Base-by-base conservation (phyloP, 2,888 invertebrate species). In the Pharmacophagus antenor region DNA sequence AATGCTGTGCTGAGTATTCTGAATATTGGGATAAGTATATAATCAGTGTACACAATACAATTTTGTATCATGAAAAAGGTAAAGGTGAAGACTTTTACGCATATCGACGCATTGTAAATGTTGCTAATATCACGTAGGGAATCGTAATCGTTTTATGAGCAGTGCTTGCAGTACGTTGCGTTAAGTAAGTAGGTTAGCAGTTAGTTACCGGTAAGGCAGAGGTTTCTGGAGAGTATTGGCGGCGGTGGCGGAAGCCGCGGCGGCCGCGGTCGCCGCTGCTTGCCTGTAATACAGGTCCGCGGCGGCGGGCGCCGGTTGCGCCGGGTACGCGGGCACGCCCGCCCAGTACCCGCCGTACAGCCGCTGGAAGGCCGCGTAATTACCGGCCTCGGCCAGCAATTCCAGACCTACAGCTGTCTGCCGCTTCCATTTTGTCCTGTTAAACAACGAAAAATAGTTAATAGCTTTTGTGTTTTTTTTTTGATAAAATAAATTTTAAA, bases 361-460 rank as follows among this genome's bases (percentile, higher is more conserved):
- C 64, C 99, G 93, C 89, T 99, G 99, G 77, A 99, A 97, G n/a
- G 99, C 99, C 1, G 98, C 98, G 88, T 97, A 98, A 91, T 99
- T 99, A 8, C 98, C 98, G 0, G 99, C 98, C 84, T 99, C 99
- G 2, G 98, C 98, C 59, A 99, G 91, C 44, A 99, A 93, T 82
- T 99, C 99, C 70, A 99, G 87, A 0, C 99, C 99, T 2, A 99
- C 99, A 0, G 99, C 98, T 17, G 99, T 98, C 85, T 99, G 99
- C 1, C 99, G 94, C 88, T 99, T 99, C 99, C 99, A 99, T 92
- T 99, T 99, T 82, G 99, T 99, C 85, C 98, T 97, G 93, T 23
- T 57, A 53, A 60, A 61, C 12, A 31, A 31, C 31, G 15, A 31
- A 12, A 31, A 5, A 27, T 2, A 12, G 31, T 31, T 31, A 3